Evolutionary conservation across 53 echinoderm and acorn worm species (phyloP).

Genomic region (Stichopus horrens): DNA sequence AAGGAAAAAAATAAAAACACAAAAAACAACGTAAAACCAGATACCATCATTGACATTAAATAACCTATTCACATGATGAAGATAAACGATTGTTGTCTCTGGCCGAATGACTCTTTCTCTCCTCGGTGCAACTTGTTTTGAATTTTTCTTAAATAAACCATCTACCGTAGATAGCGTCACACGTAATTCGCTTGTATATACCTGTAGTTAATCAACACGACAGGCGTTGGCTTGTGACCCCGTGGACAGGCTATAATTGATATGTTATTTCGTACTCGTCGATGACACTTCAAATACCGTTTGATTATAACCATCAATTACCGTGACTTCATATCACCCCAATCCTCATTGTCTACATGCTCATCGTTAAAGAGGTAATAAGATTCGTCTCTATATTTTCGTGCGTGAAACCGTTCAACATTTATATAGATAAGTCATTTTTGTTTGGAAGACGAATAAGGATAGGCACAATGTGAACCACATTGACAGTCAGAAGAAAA

Average conservation of each 20-base stretch:
- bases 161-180: slow-evolving; percentile 10
- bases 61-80: slow-evolving; percentile 15
- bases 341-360: slow-evolving; percentile 1
- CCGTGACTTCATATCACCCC: slow-evolving; percentile 22
- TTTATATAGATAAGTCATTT: too few relatives aligned
- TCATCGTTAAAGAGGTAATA: slow-evolving; percentile 7
- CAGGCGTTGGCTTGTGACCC: neutral
- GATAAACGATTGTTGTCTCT: slow-evolving; percentile 34
- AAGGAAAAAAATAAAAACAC: too few relatives aligned
- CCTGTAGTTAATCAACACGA: slow-evolving; percentile 26
- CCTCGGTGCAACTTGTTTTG: neutral
- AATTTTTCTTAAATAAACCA: neutral
- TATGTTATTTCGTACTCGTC: slow-evolving; percentile 11
- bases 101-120: neutral
- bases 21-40: neutral
- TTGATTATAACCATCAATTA: slow-evolving; percentile 34
- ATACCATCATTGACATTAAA: slow-evolving; percentile 10
- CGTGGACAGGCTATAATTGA: slow-evolving; percentile 18
- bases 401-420: neutral
- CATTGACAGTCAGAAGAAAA: too few relatives aligned
- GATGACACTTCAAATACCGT: slow-evolving; percentile 28
- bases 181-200: slow-evolving; percentile 7
- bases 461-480: too few relatives aligned
- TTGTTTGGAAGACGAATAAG: too few relatives aligned
- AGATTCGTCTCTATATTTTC: neutral